Percentiles rank a stretch among this genome's conserved stretches.
phyloP scores from a whole-genome alignment of 1,140 invertebrate species.

The Argopecten irradians region DNA sequence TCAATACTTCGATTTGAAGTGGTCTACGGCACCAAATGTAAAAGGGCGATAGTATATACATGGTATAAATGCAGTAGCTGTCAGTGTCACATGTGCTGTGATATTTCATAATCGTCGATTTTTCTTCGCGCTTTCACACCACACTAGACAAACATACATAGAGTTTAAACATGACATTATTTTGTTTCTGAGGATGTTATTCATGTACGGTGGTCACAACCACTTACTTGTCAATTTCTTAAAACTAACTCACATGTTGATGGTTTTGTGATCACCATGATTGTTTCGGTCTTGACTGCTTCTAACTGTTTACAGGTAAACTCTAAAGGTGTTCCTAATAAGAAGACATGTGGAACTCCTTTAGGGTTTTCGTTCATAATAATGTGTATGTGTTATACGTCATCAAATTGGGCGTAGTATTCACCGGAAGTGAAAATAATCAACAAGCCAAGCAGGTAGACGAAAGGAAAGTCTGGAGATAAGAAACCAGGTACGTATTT shows the following conservation, averaged over 20 bases:
- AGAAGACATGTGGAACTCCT: not conserved
- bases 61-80: too few relatives aligned
- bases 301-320: not conserved
- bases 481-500: not conserved
- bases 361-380: not conserved
- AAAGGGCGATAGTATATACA: too few relatives aligned
- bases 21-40: too few relatives aligned
- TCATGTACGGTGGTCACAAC: too few relatives aligned
- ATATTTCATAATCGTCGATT: too few relatives aligned
- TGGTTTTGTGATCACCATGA: not conserved
- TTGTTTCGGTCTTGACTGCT: too few relatives aligned
- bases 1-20: too few relatives aligned
- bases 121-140: too few relatives aligned
- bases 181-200: too few relatives aligned
- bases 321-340: not conserved
- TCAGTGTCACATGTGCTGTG: too few relatives aligned
- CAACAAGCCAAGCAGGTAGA: not conserved
- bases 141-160: too few relatives aligned
- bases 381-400: not conserved
- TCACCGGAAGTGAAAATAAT: not conserved
- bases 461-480: constrained; percentile 5
- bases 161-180: too few relatives aligned
- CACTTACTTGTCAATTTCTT: not conserved
- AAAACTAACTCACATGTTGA: not conserved
- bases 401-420: not conserved